Evolutionary conservation across 2,797 vertebrate genomes (phyloP).

Genomic region (Prunella strophiata): DNA sequence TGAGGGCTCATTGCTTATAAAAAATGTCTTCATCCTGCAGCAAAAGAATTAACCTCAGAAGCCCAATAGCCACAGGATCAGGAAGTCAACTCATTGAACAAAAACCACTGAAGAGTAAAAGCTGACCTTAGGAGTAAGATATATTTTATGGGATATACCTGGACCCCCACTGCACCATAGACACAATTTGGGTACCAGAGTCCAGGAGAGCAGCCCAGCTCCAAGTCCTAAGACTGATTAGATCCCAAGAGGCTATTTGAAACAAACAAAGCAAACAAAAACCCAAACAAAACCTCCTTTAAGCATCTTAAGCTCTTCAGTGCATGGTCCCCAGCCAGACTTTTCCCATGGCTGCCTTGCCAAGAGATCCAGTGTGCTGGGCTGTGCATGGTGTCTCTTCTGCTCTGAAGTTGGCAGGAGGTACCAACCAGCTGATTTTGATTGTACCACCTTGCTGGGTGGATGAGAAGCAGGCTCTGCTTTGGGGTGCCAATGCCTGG

Average conservation of each 20-base stretch:
- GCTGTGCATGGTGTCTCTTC: neutral
- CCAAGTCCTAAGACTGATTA: neutral
- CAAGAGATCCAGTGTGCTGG: neutral
- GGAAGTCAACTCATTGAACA: neutral
- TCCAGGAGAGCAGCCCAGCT: neutral
- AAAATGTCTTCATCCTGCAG: neutral
- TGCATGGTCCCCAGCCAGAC: neutral
- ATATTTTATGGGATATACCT: neutral
- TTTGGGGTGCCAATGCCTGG: neutral
- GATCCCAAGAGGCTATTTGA: neutral
- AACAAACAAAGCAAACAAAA: neutral
- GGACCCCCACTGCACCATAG: neutral
- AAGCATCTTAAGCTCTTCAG: neutral
- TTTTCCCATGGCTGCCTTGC: neutral
- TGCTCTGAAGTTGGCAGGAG: neutral
- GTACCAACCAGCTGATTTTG: neutral
- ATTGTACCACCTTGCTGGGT: fast-evolving
- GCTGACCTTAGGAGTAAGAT: neutral
- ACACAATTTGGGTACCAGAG: neutral
- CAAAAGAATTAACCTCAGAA: neutral
- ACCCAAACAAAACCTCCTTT: neutral
- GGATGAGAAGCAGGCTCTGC: neutral
- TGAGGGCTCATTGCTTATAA: neutral
- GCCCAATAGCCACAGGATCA: neutral
- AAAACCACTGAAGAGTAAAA: neutral